Conservation (phyloP, 2,113 vertebrate genomes). For the Barnardius zonarius region DNA sequence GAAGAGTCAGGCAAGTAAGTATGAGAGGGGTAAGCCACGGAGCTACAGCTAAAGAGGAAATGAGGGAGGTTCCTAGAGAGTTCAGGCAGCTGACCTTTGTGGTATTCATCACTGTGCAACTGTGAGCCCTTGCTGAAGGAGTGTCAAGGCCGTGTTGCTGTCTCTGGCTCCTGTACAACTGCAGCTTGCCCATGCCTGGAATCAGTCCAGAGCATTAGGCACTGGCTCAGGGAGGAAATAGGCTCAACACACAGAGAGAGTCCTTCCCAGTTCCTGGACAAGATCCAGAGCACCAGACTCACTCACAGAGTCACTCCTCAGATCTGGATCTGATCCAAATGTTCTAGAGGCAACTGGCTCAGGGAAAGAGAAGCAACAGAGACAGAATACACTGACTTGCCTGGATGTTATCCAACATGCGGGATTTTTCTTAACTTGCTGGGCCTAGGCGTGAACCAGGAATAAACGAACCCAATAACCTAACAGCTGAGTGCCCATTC, state of each 20-base stretch:
- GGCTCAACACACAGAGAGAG: neutral
- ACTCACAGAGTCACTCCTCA: constrained; percentile 28
- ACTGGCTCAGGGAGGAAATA: constrained; percentile 14
- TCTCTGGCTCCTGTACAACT: constrained; percentile 47
- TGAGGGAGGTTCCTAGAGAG: neutral
- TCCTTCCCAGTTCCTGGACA: constrained; percentile 7
- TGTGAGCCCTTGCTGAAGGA: neutral
- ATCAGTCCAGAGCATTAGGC: constrained; percentile 41
- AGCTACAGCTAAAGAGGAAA: neutral
- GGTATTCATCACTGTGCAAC: constrained; percentile 10
- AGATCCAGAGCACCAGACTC: constrained; percentile 52
- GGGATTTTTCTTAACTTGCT: neutral
- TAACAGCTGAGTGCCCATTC: neutral
- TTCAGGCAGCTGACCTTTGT: constrained; percentile 28
- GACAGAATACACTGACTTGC: constrained; percentile 33
- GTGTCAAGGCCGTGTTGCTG: constrained; percentile 2
- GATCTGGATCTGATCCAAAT: constrained; percentile 49
- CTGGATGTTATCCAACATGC: neutral
- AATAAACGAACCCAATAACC: neutral
- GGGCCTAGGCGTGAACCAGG: neutral
- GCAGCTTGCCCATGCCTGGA: constrained; percentile 50
- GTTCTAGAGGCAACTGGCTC: constrained; percentile 58
- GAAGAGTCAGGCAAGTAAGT: neutral
- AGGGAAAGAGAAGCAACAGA: constrained; percentile 33
- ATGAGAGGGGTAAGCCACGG: accelerated